Evolutionary conservation across 2,113 vertebrate species (phyloP), one percentile per base, ranked within the genome.

Genomic region (Gambusia affinis): DNA sequence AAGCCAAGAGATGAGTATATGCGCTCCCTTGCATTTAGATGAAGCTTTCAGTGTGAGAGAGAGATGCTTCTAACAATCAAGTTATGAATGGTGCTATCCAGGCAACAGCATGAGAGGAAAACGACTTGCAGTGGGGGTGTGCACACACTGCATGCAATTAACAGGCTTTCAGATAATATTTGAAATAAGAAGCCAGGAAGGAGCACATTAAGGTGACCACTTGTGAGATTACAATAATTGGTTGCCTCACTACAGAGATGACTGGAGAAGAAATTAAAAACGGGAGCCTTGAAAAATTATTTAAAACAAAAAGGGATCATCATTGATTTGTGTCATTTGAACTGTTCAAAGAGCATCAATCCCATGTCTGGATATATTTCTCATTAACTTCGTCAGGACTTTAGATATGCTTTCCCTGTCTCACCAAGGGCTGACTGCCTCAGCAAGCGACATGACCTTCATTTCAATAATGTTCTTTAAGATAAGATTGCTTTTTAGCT

Each of bases 91-190:
- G 81, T 74, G 75, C 80, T 60, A 72, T 47, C 64, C 74, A 29
- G 17, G 76, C 60, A 47, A 12, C 60, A 74, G 76, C 79, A 64
- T 37, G 85, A 72, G 82, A 51, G 63, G 69, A 29, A 67, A 78
- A 64, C 1, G 47, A 61, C 82, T 84, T 84, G 81, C 27, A 37
- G 33, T 54, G 30, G 70, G 47, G 78, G 31, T 70, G 75, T 75
- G 66, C 76, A 76, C 78, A 73, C 66, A n/a, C 60, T 79, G 78
- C 77, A 86, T 75, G 64, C 69, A 90, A 90, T 91, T 88, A 86
- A 75, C 86, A 88, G 89, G 76, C 85, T 83, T 89, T 86, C 64
- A 67, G 78, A 82, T 85, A 85, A 87, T 87, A 68, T 89, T 82
- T 85, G 70, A 88, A 88, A 88, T 81, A 78, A 84, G 80, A 89